Evolutionary conservation across 2,113 vertebrate genomes (phyloP).

Genomic region (Alaudala cheleensis): DNA sequence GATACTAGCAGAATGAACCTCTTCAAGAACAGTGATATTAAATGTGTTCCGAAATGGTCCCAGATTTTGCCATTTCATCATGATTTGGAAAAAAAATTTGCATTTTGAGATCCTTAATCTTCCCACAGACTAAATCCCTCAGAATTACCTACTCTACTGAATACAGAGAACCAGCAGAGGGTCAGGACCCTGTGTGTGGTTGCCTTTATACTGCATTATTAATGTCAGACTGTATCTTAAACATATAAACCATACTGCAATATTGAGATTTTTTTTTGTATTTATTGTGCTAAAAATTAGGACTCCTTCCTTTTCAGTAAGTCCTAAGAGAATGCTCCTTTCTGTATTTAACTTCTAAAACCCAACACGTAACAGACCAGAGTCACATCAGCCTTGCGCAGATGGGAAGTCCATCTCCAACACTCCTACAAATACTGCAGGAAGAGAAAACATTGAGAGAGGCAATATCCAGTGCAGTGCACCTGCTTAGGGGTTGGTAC

Average conservation of each 20-base stretch:
- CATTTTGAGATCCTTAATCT: background rate
- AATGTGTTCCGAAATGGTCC: background rate
- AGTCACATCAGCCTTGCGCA: fast-evolving
- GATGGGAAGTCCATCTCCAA: background rate
- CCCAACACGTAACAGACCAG: fast-evolving
- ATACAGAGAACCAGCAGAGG: background rate
- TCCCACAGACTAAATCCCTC: background rate
- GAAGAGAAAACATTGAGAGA: background rate
- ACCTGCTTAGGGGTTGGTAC: too few species aligned
- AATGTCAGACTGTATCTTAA: background rate
- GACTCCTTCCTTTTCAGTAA: background rate
- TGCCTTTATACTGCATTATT: background rate
- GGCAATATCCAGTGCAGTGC: background rate
- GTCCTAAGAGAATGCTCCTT: background rate
- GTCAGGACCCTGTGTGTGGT: background rate
- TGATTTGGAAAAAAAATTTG: background rate
- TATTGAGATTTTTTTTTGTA: background rate
- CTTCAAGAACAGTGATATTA: background rate
- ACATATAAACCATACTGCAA: background rate
- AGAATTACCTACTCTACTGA: background rate
- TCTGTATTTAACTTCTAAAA: background rate
- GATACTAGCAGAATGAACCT: background rate
- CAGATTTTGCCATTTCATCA: background rate
- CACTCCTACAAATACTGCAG: background rate
- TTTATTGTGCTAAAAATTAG: background rate